Base-by-base conservation (phyloP, 2,888 invertebrate species). In the Netelia fuscicornis region DNA sequence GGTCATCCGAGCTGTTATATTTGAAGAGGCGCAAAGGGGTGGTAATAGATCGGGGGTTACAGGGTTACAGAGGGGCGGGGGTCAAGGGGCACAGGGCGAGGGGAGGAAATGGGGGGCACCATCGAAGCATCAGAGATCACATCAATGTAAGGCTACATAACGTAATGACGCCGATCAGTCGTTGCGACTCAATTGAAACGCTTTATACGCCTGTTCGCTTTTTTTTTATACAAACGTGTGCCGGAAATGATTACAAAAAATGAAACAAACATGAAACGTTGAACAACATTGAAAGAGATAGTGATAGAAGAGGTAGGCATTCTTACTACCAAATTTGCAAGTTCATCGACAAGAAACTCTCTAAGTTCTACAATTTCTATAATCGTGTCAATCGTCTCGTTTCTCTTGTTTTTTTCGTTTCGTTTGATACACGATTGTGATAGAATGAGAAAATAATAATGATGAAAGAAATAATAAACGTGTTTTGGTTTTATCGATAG, bases 111-210 rank as follows among this genome's bases (percentile, higher is more conserved):
- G 81, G 71, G 54, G 82, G 82, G 79, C 80, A 78, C 75, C 86
- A 86, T 86, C 85, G 86, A 87, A 87, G 87, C 86, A 87, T 85
- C 76, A 87, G 87, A 89, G 87, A 87, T 89, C 89, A 92, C 91
- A 93, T 93, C 93, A 94, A 93, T 93, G 93, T 93, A 91, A 93
- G 93, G 93, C 93, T 93, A 93, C 93, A 87, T 93, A 93, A 93
- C 93, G 92, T 93, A 92, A 93, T 93, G 92, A 91, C 89, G 89
- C 89, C 89, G 88, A 89, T 89, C 92, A 91, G 90, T 92, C 93
- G 92, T 92, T 91, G 89, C 92, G 91, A 93, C 93, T 91, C 92
- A 90, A 91, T 91, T 92, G 93, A 93, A 93, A 93, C 90, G 88
- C 88, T 81, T 83, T 23, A 81, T 83, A 87, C 87, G 84, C 90